Percentiles rank a stretch among this genome's conserved stretches.
These are phyloP conservation scores for Himalopsyche kuldschensis DNA, from an alignment of 2,888 invertebrate genomes.

Conservation along the genomic window DNA sequence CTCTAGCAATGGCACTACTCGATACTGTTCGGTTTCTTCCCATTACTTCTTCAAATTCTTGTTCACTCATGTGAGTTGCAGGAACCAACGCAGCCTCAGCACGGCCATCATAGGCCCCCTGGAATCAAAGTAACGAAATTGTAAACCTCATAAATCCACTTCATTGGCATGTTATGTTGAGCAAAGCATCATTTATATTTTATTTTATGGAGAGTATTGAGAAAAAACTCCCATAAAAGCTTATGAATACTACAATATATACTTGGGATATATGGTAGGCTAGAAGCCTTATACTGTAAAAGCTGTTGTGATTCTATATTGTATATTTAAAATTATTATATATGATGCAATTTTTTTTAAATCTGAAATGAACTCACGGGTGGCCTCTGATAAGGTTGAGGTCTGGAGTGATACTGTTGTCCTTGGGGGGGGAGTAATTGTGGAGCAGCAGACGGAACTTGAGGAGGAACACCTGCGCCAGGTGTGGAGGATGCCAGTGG, in stretches of 20 bases:
- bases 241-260: no score
- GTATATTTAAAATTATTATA: no score
- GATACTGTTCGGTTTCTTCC: slow-evolving; percentile 95
- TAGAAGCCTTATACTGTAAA: no score
- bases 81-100: slow-evolving; percentile 47
- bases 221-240: neutral
- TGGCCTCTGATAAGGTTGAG: slow-evolving; percentile 37
- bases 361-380: slow-evolving; percentile 26
- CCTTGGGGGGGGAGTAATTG: slow-evolving; percentile 45
- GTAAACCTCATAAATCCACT: neutral
- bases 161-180: no score
- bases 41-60: slow-evolving; percentile 99
- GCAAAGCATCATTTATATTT: no score
- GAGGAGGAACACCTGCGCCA: slow-evolving; percentile 48
- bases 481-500: slow-evolving; percentile 53
- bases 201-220: no score
- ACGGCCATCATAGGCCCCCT: slow-evolving; percentile 41
- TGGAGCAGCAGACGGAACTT: slow-evolving; percentile 26
- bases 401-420: slow-evolving; percentile 51
- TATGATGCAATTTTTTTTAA: no score
- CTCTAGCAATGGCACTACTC: slow-evolving; percentile 94
- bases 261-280: no score
- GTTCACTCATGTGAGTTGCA: slow-evolving; percentile 70
- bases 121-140: neutral
- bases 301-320: no score